Percentiles rank a stretch among this genome's conserved stretches.
Conservation (phyloP, 2,888 invertebrate species). For the Diaperis boleti region DNA sequence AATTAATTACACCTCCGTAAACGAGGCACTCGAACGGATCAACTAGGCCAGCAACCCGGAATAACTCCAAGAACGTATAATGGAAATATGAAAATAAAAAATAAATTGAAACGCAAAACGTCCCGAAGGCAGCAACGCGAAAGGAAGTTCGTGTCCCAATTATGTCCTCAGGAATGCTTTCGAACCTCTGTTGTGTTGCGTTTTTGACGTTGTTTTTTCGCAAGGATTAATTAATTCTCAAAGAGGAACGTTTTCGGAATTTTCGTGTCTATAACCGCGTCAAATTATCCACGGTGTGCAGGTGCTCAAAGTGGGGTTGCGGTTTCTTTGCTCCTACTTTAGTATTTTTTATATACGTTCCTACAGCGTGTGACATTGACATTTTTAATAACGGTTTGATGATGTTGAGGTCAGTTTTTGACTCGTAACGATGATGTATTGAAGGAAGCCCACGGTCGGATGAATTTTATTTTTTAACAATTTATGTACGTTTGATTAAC, state of each 20-base stretch:
- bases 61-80: conserved; percentile 13
- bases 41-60: conserved; percentile 19
- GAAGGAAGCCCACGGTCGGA: neutral
- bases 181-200: neutral
- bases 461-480: neutral
- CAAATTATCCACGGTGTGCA: conserved; percentile 21
- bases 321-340: conserved; percentile 6
- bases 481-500: neutral
- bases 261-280: no score
- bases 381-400: neutral
- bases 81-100: conserved; percentile 9
- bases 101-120: conserved; percentile 3
- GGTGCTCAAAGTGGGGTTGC: conserved; percentile 16
- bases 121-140: conserved; percentile 8
- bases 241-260: neutral
- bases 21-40: conserved; percentile 28
- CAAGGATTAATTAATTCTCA: neutral
- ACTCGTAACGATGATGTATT: neutral
- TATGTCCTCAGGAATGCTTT: neutral
- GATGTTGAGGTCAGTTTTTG: neutral
- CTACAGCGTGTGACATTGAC: neutral
- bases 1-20: conserved; percentile 23
- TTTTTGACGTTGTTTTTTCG: neutral
- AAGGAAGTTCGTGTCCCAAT: conserved; percentile 6
- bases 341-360: neutral